These are phyloP conservation scores for Acanthacorydalis orientalis DNA, from an alignment of 2,888 invertebrate genomes.

Conservation along the genomic window DNA sequence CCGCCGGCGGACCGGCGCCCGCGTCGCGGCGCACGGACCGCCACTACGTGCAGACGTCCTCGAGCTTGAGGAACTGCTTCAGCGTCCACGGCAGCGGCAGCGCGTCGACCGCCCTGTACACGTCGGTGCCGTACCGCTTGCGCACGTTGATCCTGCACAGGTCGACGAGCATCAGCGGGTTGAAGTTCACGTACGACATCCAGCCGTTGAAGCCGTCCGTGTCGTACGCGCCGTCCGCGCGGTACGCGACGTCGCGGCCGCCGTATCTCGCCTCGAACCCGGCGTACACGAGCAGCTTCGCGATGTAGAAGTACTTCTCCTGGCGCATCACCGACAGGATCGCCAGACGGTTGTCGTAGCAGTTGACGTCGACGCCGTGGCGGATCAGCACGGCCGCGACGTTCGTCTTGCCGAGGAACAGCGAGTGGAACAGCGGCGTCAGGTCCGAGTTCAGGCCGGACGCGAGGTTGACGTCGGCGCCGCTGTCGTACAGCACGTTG, in stretches of 20 bases:
- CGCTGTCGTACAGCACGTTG: constrained; percentile 25
- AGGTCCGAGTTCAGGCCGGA: constrained; percentile 11
- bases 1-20: too few relatives aligned
- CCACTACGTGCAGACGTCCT: constrained; percentile 18
- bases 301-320: constrained; percentile 22
- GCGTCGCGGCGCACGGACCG: too few relatives aligned
- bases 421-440: constrained; percentile 27
- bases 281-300: constrained; percentile 25
- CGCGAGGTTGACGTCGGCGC: constrained; percentile 21
- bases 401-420: constrained; percentile 24
- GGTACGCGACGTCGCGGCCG: constrained; percentile 20
- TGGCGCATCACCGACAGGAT: constrained; percentile 35
- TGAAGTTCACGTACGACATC: constrained; percentile 26
- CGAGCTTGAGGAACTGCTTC: constrained; percentile 39
- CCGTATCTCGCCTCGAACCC: constrained; percentile 24
- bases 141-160: constrained; percentile 39
- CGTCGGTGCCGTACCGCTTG: constrained; percentile 22
- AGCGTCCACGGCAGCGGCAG: constrained; percentile 37
- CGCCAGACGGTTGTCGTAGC: constrained; percentile 35
- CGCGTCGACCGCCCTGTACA: constrained; percentile 24
- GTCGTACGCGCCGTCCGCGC: constrained; percentile 15
- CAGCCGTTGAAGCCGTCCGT: constrained; percentile 23
- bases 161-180: constrained; percentile 35
- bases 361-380: constrained; percentile 45
- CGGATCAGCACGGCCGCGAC: constrained; percentile 39